Conservation (phyloP, 2,113 vertebrate genomes). For the Phaethon lepturus region DNA sequence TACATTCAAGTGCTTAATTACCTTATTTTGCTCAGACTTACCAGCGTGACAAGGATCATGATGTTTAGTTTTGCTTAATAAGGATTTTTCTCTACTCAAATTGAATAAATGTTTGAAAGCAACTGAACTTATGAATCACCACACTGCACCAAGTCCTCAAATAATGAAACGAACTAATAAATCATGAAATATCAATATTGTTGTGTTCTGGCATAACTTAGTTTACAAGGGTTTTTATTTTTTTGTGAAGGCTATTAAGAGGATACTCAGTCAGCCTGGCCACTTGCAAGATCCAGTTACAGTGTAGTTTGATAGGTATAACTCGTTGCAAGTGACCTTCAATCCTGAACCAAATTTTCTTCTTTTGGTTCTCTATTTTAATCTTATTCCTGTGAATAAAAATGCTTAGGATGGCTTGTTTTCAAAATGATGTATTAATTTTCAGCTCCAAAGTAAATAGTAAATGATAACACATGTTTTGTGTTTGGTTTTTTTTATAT, state of each 20-base stretch:
- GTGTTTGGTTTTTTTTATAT: background rate
- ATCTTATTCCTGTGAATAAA: background rate
- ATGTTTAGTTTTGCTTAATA: background rate
- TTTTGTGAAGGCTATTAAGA: background rate
- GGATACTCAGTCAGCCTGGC: background rate
- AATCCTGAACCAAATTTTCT: background rate
- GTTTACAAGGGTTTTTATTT: accelerated
- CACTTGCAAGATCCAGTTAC: background rate
- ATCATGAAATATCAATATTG: background rate
- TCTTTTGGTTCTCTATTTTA: background rate
- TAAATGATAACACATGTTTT: background rate
- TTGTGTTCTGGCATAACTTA: background rate
- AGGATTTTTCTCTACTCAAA: background rate
- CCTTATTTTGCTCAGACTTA: background rate
- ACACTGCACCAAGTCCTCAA: background rate
- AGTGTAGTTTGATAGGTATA: background rate
- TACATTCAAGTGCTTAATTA: background rate
- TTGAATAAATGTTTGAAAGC: background rate
- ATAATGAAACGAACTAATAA: background rate
- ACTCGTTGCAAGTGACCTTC: background rate
- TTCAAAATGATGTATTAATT: background rate
- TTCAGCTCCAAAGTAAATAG: background rate
- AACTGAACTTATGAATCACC: accelerated
- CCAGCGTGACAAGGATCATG: accelerated
- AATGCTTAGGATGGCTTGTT: background rate